phyloP scores from a whole-genome alignment of 2,113 vertebrate genomes.

The Probosciger aterrimus region DNA sequence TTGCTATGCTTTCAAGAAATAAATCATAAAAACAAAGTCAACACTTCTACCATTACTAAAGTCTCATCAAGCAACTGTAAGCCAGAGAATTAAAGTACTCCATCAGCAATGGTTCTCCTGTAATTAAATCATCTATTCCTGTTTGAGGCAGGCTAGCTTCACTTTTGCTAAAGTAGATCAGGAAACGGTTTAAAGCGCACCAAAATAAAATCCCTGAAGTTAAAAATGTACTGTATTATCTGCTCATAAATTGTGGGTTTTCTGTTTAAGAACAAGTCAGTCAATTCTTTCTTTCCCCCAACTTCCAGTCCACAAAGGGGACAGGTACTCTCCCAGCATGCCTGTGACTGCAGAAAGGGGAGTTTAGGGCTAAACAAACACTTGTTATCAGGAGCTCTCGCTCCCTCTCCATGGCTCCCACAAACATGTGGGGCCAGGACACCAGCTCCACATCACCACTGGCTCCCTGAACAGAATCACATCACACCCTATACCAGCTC shows the following conservation, averaged over 20 bases:
- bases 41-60: fast-evolving
- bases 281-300: neutral
- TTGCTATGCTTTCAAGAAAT: neutral
- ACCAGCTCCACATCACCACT: neutral
- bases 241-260: neutral
- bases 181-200: neutral
- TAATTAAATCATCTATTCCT: neutral
- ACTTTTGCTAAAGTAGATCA: neutral
- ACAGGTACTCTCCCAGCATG: fast-evolving
- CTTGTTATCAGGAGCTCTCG: neutral
- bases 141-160: neutral
- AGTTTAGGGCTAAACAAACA: neutral
- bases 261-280: neutral
- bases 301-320: neutral
- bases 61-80: neutral
- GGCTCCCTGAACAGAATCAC: neutral
- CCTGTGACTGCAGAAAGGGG: fast-evolving
- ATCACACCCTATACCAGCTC: neutral
- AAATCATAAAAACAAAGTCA: neutral
- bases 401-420: neutral
- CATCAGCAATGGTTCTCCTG: neutral
- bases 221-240: neutral
- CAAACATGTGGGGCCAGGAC: neutral
- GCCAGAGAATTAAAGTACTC: neutral
- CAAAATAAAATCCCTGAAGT: neutral